Conservation (phyloP, 2,888 invertebrate genomes). For the Lasioglossum pauxillum region DNA sequence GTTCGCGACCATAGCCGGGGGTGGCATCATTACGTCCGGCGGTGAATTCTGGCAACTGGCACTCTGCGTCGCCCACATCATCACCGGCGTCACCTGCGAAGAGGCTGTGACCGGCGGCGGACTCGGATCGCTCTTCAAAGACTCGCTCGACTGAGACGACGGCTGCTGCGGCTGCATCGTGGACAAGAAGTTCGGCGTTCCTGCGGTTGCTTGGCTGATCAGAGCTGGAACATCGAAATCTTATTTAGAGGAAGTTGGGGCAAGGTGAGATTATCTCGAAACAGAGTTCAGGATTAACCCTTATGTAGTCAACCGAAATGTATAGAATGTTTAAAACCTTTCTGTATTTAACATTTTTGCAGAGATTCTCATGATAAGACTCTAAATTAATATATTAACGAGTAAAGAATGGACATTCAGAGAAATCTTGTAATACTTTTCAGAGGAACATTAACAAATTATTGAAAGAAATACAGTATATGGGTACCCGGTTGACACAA, state of each 20-base stretch:
- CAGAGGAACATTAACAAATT: too few relatives aligned
- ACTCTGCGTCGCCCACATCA: constrained; percentile 79
- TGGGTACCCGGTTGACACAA: too few relatives aligned
- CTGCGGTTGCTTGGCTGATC: constrained; percentile 72
- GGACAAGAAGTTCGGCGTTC: constrained; percentile 69
- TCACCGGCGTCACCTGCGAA: constrained; percentile 78
- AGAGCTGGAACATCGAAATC: constrained; percentile 68
- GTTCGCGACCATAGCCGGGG: constrained; percentile 87
- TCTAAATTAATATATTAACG: too few relatives aligned
- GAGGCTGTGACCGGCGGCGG: constrained; percentile 74
- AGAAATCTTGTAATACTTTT: too few relatives aligned
- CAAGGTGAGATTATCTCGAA: neutral
- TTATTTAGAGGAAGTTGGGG: neutral
- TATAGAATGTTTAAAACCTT: too few relatives aligned
- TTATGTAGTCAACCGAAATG: too few relatives aligned
- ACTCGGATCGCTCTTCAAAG: constrained; percentile 80
- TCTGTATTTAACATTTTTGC: too few relatives aligned
- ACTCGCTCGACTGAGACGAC: constrained; percentile 68
- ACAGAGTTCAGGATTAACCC: neutral
- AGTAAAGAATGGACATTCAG: too few relatives aligned
- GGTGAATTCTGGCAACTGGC: constrained; percentile 76
- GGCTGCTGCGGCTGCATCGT: constrained; percentile 67
- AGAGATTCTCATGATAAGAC: too few relatives aligned
- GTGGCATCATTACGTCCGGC: constrained; percentile 90
- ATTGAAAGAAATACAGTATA: too few relatives aligned